Conservation (phyloP, 1,140 invertebrate genomes). For the Eriocheir sinensis region DNA sequence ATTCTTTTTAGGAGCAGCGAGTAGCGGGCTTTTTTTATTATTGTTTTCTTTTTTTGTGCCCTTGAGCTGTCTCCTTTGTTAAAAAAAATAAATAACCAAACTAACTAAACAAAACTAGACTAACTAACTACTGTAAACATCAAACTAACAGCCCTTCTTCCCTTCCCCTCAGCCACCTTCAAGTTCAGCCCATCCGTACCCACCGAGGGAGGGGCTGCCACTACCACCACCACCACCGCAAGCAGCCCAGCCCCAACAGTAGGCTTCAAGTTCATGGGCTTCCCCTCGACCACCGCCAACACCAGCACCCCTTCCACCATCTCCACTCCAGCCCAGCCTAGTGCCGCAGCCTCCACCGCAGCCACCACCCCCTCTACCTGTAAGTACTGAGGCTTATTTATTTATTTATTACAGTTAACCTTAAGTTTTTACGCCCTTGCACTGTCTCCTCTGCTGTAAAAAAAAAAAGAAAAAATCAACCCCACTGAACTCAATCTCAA, state of each 20-base stretch:
- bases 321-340: not conserved
- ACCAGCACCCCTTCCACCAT: not conserved
- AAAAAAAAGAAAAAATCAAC: too few species aligned
- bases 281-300: not conserved
- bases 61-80: too few species aligned
- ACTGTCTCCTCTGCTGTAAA: too few species aligned
- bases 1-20: too few species aligned
- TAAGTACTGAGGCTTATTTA: too few species aligned
- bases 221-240: not conserved
- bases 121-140: not conserved
- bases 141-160: not conserved
- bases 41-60: too few species aligned
- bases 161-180: slow-evolving; percentile 57
- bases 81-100: too few species aligned
- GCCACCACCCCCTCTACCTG: slow-evolving; percentile 19
- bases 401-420: too few species aligned
- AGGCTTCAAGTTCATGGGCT: slow-evolving; percentile 74
- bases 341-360: slow-evolving; percentile 35
- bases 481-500: too few species aligned
- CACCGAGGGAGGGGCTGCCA: not conserved
- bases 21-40: too few species aligned
- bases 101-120: too few species aligned
- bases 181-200: slow-evolving; percentile 47
- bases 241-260: not conserved
- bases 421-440: too few species aligned